A percentile compares a stretch with the other conserved stretches of the same genome.
phyloP scores from a whole-genome alignment of 2,113 vertebrate genomes.

The Zapus hudsonius region DNA sequence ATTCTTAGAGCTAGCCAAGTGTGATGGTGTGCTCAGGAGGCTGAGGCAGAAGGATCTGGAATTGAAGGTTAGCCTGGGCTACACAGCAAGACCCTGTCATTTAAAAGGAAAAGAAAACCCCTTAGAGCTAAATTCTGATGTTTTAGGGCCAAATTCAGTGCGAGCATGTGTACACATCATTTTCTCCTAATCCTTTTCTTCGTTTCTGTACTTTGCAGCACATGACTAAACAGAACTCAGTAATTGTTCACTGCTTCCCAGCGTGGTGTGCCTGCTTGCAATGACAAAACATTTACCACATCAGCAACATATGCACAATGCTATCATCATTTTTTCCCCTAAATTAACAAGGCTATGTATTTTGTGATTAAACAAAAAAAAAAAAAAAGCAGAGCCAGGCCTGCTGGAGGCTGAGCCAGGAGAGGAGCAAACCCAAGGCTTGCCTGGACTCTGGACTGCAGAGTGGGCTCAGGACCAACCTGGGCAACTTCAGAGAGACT shows the following conservation, averaged over 20 bases:
- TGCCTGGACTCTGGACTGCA: neutral
- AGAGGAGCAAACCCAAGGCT: neutral
- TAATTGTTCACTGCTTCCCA: neutral
- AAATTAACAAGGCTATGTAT: neutral
- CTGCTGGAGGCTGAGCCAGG: neutral
- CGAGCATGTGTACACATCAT: slow-evolving; percentile 18
- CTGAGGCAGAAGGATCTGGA: neutral
- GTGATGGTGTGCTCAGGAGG: neutral
- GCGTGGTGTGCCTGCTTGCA: neutral
- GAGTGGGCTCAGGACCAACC: neutral
- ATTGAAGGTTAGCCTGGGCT: neutral
- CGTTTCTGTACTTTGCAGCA: slow-evolving; percentile 35
- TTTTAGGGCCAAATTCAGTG: slow-evolving; percentile 31
- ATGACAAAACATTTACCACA: neutral
- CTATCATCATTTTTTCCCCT: neutral
- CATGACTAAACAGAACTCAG: slow-evolving; percentile 3
- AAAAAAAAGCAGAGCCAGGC: neutral
- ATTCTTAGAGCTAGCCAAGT: neutral
- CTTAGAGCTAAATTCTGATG: neutral
- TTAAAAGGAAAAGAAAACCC: too few species aligned
- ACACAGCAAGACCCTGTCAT: neutral
- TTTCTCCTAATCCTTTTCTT: slow-evolving; percentile 52
- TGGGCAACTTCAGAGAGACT: neutral
- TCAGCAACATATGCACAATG: slow-evolving; percentile 8
- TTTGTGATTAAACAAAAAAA: slow-evolving; percentile 32